A percentile compares a stretch with the other conserved stretches of the same genome.
phyloP scores from a whole-genome alignment of 1,140 invertebrate species.

The Tetramorium parvispinum region DNA sequence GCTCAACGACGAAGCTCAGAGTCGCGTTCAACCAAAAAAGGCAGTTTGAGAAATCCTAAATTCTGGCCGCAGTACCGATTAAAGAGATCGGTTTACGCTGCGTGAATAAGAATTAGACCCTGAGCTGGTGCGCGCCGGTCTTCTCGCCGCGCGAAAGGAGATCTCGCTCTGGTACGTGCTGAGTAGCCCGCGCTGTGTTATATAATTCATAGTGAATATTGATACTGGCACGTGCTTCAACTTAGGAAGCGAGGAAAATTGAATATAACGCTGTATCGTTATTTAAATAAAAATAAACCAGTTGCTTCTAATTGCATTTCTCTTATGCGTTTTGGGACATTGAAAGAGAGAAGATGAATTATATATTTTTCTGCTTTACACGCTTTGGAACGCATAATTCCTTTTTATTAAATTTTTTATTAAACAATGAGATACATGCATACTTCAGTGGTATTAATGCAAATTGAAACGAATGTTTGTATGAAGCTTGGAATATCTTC shows the following conservation, averaged over 20 bases:
- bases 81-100: conserved; percentile 72
- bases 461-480: neutral
- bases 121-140: neutral
- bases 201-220: conserved; percentile 64
- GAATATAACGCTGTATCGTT: conserved; percentile 1
- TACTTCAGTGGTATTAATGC: neutral
- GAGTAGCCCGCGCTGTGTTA: conserved; percentile 51
- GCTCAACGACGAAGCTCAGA: too few relatives aligned
- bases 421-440: neutral
- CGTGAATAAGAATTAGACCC: conserved; percentile 73
- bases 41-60: conserved; percentile 75
- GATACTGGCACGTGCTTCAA: conserved; percentile 36
- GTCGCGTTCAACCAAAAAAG: too few relatives aligned
- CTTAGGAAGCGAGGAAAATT: conserved; percentile 27
- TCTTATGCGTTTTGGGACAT: neutral
- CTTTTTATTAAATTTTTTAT: conserved; percentile 13
- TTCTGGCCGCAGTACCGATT: conserved; percentile 72
- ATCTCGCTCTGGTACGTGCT: conserved; percentile 2
- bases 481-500: neutral
- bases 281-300: conserved; percentile 15
- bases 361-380: neutral
- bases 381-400: neutral
- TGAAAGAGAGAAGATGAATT: neutral
- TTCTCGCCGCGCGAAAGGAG: neutral
- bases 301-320: neutral